Percentiles rank a stretch among this genome's conserved stretches.
Conservation (phyloP, 1,140 invertebrate species). For the Acromyrmex echinatior region DNA sequence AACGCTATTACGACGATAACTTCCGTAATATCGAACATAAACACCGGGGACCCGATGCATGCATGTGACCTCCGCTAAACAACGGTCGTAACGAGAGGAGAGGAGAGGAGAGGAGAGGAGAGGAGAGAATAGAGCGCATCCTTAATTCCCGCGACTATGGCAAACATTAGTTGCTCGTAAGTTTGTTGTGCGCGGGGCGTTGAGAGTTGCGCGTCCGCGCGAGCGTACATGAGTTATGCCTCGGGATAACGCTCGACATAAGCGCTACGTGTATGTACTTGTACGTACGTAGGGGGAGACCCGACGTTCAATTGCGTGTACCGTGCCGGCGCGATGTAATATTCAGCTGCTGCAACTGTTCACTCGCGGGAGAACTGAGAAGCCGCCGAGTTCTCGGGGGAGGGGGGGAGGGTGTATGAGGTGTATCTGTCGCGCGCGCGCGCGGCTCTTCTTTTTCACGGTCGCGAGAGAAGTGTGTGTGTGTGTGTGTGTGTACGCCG, state of each 20-base stretch:
- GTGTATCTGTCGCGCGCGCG: slow-evolving; percentile 11
- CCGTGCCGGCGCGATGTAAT: slow-evolving; percentile 45
- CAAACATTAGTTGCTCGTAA: slow-evolving; percentile 55
- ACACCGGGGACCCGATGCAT: background rate
- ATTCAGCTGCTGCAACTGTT: slow-evolving; percentile 48
- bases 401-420: background rate
- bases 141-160: slow-evolving; percentile 58
- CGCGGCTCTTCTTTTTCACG: slow-evolving; percentile 25
- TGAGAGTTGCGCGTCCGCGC: slow-evolving; percentile 29
- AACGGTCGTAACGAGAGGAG: background rate
- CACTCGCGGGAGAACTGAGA: slow-evolving; percentile 9
- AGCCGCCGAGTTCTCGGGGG: background rate
- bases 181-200: slow-evolving; percentile 39
- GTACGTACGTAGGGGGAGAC: background rate
- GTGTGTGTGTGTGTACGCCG: background rate
- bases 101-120: background rate
- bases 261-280: background rate
- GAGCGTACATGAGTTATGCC: slow-evolving; percentile 32
- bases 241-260: slow-evolving; percentile 50
- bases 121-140: slow-evolving; percentile 22
- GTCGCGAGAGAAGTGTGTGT: background rate
- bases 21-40: slow-evolving; percentile 59
- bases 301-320: slow-evolving; percentile 56
- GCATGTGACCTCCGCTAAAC: background rate
- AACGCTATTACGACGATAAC: slow-evolving; percentile 35